Base-by-base conservation (phyloP, 2,888 invertebrate species). In the Scaptomyza caliginosa region DNA sequence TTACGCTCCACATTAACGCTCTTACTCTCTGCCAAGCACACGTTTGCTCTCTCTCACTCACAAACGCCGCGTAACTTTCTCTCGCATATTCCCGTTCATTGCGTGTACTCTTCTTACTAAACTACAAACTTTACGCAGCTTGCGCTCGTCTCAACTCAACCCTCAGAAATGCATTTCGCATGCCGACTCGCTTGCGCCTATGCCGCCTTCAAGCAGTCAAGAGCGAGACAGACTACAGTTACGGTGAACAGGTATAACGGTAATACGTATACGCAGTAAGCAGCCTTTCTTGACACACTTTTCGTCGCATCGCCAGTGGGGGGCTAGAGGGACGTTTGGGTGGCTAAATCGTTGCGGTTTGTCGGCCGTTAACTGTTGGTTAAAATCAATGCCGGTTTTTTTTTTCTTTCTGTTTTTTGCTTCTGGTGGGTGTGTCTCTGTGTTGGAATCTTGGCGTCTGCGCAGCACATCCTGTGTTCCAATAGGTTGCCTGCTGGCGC, bases 381-480 rank as follows among this genome's bases (percentile, higher is more conserved):
- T 83, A 79, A 75, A 69, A 66, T 58, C 67, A 39, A 39, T 46
- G 46, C 50, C 49, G 36, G 45, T 28, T 39, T n/a, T n/a, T n/a
- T n/a, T n/a, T n/a, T n/a, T n/a, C n/a, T n/a, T n/a, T n/a, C n/a
- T n/a, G n/a, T n/a, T n/a, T n/a, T n/a, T n/a, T 51, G 28, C 49
- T 21, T 40, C 32, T 16, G 62, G 86, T 87, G 89, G 89, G 89
- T 79, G 89, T 89, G 89, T 85, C 90, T 78, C 77, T 65, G 28
- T 40, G 42, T 39, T 28, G 30, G 19, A 30, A 60, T 46, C 56
- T 34, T 51, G 86, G 89, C 83, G 88, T 89, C 89, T 89, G 89
- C 89, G 89, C 89, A 88, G 60, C 86, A 58, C 74, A 54, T 71
- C 68, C 83, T 74, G 43, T 46, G 70, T 67, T 79, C 70, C 83